Evolutionary conservation across 2,113 vertebrate species (phyloP), one percentile per base, ranked within the genome.

Genomic region (Melanotaenia duboulayi): DNA sequence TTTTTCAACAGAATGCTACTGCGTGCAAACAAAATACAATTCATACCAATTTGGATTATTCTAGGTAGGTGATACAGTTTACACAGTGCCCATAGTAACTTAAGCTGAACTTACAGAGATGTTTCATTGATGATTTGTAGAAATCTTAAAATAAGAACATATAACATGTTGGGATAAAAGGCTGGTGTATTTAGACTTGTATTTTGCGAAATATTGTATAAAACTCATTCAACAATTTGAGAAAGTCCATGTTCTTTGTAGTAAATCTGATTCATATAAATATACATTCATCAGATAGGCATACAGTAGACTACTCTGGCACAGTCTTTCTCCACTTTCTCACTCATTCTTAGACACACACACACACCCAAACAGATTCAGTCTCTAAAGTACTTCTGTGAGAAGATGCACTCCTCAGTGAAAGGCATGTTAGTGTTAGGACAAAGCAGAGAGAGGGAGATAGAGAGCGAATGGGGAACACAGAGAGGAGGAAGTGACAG

Each of bases 401-500:
- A 81, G 68, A 58, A 78, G 76, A 83, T 81, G 70, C 80, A 59
- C 52, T 83, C 63, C 61, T 87, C 73, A 73, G 54, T 78, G 81
- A 65, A 74, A 78, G 60, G 48, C 32, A 9, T 78, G 77, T 87
- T 87, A 81, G 63, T 81, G 80, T 76, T 74, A 63, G 81, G 82
- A 85, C 80, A 83, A 89, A 86, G 71, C 44, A 67, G 37, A 79
- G 44, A 66, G 60, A 61, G 65, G 44, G 37, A 65, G 71, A 74
- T 70, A 76, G 75, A 72, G 69, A 67, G 51, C 17, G 63, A 85
- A 42, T 66, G 39, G 81, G 71, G 76, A 74, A 81, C 82, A 72
- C 71, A 79, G 64, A 74, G 76, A 75, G 81, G 76, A 1, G 63
- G 74, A 64, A 87, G 81, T 88, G 80, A 90, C 85, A 80, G 75